Base-by-base conservation (phyloP, 2,888 invertebrate genomes). In the Poecilus cupreus region DNA sequence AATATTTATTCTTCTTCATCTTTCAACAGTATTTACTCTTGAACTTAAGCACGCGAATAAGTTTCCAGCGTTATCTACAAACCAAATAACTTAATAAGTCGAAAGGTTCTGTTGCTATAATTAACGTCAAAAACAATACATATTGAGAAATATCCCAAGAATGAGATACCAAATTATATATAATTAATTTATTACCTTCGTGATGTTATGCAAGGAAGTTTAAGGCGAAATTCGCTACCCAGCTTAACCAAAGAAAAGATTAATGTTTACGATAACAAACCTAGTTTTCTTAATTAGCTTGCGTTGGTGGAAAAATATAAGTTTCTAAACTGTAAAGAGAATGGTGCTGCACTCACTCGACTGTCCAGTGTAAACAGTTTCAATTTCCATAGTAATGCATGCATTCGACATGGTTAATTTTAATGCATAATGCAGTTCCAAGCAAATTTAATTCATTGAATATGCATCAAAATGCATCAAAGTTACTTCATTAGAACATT, bases 221-320 rank as follows among this genome's bases (percentile, higher is more conserved):
- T 8, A 18, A 1, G 2, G 8, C 13, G 60, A 24, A 60, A 16
- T 60, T 32, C 4, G 32, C 32, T 32, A 32, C 32, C 8, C 32
- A 51, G 18, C 51, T 51, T 13, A 51, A 3, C 18, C 13, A 18
- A 18, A 51, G 26, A 18, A 16, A 32, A 68, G 64, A 68, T 68
- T 37, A 18, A 37, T 68, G 37, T 68, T 68, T 37, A 68, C 16
- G 64, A 68, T 68, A 68, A 68, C 64, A 37, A 68, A 68, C 18
- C 64, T 32, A 68, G 37, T 68, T 68, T 37, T 16, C 64, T 6
- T 68, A 68, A 68, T 68, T 32, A 68, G 64, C 64, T 68, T 37
- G 32, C 18, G 32, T 68, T 68, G 32, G 18, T 68, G 8, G 37
- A 68, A 64, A 68, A 68, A 68, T 68, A 24, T 13, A 26, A 24